Percentiles rank a stretch among this genome's conserved stretches.
Evolutionary conservation across 2,888 invertebrate species (phyloP).

Genomic region (Atrina japonica): DNA sequence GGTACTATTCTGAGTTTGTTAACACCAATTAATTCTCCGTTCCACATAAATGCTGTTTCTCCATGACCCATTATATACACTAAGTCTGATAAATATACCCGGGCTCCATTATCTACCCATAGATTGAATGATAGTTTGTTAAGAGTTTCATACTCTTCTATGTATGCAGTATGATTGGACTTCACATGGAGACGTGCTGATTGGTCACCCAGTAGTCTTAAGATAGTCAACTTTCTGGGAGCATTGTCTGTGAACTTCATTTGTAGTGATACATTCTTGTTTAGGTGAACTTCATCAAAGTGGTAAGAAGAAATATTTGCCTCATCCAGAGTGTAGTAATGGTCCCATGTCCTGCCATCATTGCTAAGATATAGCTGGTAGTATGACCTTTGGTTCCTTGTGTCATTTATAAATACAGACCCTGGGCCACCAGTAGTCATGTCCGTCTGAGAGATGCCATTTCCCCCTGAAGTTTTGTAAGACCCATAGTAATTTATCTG

Average conservation of each 20-base stretch:
- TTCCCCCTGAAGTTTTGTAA: constrained; percentile 59
- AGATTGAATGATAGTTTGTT: constrained; percentile 64
- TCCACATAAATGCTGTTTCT: constrained; percentile 68
- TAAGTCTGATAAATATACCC: constrained; percentile 58
- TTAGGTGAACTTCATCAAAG: constrained; percentile 66
- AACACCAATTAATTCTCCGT: constrained; percentile 68
- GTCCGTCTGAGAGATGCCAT: constrained; percentile 44
- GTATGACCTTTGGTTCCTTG: constrained; percentile 55
- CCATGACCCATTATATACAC: constrained; percentile 69
- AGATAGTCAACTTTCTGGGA: constrained; percentile 41
- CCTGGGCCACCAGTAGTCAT: constrained; percentile 66
- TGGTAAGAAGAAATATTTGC: constrained; percentile 43
- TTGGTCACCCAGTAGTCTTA: constrained; percentile 62
- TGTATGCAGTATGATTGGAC: constrained; percentile 49
- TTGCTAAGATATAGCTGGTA: constrained; percentile 63
- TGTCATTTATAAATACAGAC: constrained; percentile 63
- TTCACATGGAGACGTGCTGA: constrained; percentile 61
- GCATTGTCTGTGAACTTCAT: constrained; percentile 51
- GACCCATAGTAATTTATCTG: constrained; percentile 60
- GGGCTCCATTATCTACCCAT: constrained; percentile 64
- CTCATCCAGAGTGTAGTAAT: constrained; percentile 65
- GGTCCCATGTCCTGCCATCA: constrained; percentile 59
- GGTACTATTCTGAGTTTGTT: constrained; percentile 67
- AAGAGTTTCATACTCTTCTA: constrained; percentile 56
- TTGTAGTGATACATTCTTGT: constrained; percentile 58